Percentiles rank a stretch among this genome's conserved stretches.
phyloP scores from a whole-genome alignment of 2,797 vertebrate species.

The Microtus agrestis region DNA sequence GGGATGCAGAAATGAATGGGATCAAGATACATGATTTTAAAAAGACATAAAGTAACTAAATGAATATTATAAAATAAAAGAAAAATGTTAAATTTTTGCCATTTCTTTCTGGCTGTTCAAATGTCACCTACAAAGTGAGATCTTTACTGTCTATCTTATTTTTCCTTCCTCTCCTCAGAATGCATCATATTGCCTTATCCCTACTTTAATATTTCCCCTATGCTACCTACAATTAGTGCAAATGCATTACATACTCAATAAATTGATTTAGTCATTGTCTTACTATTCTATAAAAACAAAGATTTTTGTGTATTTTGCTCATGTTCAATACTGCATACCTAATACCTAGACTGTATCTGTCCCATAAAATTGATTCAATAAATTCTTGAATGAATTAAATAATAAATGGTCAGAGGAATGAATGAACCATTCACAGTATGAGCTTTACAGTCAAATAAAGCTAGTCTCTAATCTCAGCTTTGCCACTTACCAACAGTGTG shows the following conservation, averaged over 20 bases:
- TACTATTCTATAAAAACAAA: not conserved
- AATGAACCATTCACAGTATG: conserved; percentile 28
- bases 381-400: conserved; percentile 48
- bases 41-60: not conserved
- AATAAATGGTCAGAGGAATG: not conserved
- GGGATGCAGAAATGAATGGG: not conserved
- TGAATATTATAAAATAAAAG: not conserved
- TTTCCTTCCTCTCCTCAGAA: not conserved
- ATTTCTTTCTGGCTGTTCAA: conserved; percentile 10
- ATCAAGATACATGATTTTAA: not conserved
- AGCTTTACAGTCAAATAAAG: conserved; percentile 32
- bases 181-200: not conserved
- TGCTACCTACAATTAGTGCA: not conserved
- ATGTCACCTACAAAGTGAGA: conserved; percentile 11
- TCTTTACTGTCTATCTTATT: conserved; percentile 12
- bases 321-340: not conserved
- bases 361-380: conserved; percentile 12
- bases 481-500: conserved; percentile 15
- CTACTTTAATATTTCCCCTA: not conserved
- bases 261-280: conserved; percentile 36
- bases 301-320: not conserved
- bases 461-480: conserved; percentile 54
- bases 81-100: not conserved
- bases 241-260: not conserved
- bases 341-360: not conserved